Base-by-base conservation (phyloP, 2,888 invertebrate genomes). In the Tenthredo amoena region DNA sequence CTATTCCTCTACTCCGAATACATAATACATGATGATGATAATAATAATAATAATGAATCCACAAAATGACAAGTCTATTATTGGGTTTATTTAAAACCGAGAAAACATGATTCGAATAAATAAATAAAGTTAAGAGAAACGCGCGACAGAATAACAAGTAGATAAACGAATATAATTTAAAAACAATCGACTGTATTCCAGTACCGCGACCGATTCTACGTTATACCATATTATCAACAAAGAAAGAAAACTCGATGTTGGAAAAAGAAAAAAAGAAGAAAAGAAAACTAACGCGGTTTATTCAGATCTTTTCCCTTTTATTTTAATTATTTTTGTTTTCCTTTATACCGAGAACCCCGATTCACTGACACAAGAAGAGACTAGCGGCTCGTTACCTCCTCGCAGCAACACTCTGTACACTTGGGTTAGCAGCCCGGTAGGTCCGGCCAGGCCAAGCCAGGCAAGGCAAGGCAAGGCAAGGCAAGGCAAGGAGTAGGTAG, bases 401-500 rank as follows among this genome's bases (percentile, higher is more conserved):
- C 18, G 18, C 15, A 50, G 50, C 50, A 50, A 50, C 50, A 50
- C 50, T 50, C 50, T 40, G 62, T 40, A 55, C 82, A 47, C 37
- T 34, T 15, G 71, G n/a, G 40, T 37, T n/a, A 37, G 40, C 26
- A 71, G 81, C 62, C 62, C 62, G 62, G 62, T 62, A 62, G 62
- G 62, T 62, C 26, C 26, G 65, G 84, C 47, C 40, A 77, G n/a
- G n/a, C 47, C 50, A 50, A 18, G 50, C 47, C 31, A 43, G 55
- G n/a, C 37, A 84, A 31, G 50, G 26, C 12, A 21, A 58, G 62
- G 55, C 40, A 86, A 65, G 72, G 76, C 7, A 34, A 76, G 77
- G 26, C 55, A 62, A 83, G 58, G 31, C 74, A 86, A 65, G 58
- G 76, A 37, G 58, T 62, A 71, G 71, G 21, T 58, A 37, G 31